Base-by-base conservation (phyloP, 2,113 vertebrate genomes). In the Arizona elegans region DNA sequence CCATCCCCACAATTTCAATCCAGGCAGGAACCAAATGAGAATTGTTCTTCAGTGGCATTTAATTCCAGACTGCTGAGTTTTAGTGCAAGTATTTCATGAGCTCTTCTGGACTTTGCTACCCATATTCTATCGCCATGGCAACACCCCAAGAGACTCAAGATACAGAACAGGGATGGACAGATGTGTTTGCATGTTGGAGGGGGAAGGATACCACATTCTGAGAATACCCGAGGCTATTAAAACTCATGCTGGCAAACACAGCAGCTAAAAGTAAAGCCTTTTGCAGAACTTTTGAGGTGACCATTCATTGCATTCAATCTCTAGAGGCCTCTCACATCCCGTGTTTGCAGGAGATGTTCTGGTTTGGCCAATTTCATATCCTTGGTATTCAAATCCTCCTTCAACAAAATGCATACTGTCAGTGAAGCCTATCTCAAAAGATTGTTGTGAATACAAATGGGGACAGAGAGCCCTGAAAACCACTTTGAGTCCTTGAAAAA, bases 111-210 rank as follows among this genome's bases (percentile, higher is more conserved):
- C 52, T 81, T 75, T 56, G 62, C 62, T 52, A 52, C 52, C 86
- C 43, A 24, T 58, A 55, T 86, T 86, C 70, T 15, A 50, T 92
- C 9, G 26, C 88, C 92, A 90, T 92, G 70, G 70, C 70, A 92
- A 90, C 92, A 33, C 65, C 92, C 70, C 53, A 29, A 86, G 92
- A 93, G 70, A 90, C 43, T 90, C 38, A 90, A 59, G 65, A 33
- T 38, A 59, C 43, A 23, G 54, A 90, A 86, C 54, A 86, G 70
- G n/a, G 54, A 93, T 90, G 92, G 92, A 93, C 92, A 90, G 43
- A 93, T 86, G 87, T 53, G 75, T 81, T 38, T 38, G 75, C 33
- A 43, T 81, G n/a, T 24, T 24, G 33, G 24, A 54, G 91, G 13
- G 62, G 17, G 53, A 17, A 62, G 58, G 29, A 58, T 53, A 38